Evolutionary conservation across 2,113 vertebrate genomes (phyloP), one percentile per base, ranked within the genome.

Genomic region (Mesitornis unicolor): DNA sequence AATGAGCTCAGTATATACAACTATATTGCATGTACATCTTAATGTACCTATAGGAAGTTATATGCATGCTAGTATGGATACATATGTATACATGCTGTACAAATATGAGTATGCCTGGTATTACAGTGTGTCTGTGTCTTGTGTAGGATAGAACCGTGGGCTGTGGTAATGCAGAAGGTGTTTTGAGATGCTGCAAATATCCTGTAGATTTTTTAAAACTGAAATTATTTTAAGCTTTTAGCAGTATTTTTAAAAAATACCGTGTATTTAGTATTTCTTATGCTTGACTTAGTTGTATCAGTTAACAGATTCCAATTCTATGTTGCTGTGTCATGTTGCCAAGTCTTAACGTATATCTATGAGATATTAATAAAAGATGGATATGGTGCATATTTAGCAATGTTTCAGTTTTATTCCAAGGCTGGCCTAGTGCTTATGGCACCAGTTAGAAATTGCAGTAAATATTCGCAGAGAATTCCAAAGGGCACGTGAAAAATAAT

Each of bases 401-500:
- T 97, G 96, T 97, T 85, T 92, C 89, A 79, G 80, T 86, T n/a
- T 56, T 75, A 60, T 97, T 93, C 96, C 93, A 96, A 96, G 90
- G 95, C 94, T 92, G 80, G 93, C 89, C 96, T 96, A 90, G 93
- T 96, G 94, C 83, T 95, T 96, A 95, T 95, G 96, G 77, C 83
- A 97, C 56, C 70, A 84, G 87, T 95, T 97, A 95, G 93, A 96
- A 98, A 95, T 90, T 87, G 54, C 92, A 95, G 78, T 90, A 94
- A 86, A 85, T 97, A 94, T 96, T 98, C 94, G 83, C 94, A 85
- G 95, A 98, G 87, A 97, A 96, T 98, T 98, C 96, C 82, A 95
- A 96, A 65, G 87, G 87, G 74, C 94, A 84, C 83, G 84, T 90
- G 85, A 97, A 94, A 97, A 98, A 98, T 97, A 97, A 98, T 98